Percentiles rank a stretch among this genome's conserved stretches.
Evolutionary conservation across 2,888 invertebrate species (phyloP).

Genomic region (Zygogramma bicolorata): DNA sequence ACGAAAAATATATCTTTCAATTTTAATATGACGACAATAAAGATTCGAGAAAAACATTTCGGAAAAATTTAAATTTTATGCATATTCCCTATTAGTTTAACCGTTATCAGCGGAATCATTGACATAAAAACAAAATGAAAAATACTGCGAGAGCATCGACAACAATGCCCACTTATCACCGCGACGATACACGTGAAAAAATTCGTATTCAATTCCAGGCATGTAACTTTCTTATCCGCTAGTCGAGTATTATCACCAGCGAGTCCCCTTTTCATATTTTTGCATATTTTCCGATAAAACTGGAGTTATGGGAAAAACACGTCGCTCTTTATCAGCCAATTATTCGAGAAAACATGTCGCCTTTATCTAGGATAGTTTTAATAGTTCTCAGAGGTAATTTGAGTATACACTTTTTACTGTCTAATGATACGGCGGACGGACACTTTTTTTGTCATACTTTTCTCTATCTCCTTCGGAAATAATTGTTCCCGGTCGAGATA

Average conservation of each 20-base stretch:
- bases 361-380: constrained; percentile 54
- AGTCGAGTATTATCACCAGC: constrained; percentile 38
- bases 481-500: constrained; percentile 8
- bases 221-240: constrained; percentile 49
- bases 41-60: no score
- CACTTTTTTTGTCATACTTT: background rate
- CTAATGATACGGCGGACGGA: constrained; percentile 30
- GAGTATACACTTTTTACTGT: constrained; percentile 38
- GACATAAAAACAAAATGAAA: background rate
- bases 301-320: constrained; percentile 58
- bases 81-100: no score
- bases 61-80: no score
- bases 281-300: constrained; percentile 57
- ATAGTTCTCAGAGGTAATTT: constrained; percentile 48
- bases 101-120: background rate
- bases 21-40: no score
- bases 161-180: constrained; percentile 20
- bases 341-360: constrained; percentile 57
- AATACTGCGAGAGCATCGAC: background rate
- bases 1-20: no score
- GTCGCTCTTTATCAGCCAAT: constrained; percentile 53
- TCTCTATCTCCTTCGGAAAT: constrained; percentile 3
- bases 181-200: constrained; percentile 36
- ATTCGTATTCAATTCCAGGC: constrained; percentile 48
- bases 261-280: constrained; percentile 58